Conservation (phyloP, 2,113 vertebrate species). For the Telmatochromis sp. region DNA sequence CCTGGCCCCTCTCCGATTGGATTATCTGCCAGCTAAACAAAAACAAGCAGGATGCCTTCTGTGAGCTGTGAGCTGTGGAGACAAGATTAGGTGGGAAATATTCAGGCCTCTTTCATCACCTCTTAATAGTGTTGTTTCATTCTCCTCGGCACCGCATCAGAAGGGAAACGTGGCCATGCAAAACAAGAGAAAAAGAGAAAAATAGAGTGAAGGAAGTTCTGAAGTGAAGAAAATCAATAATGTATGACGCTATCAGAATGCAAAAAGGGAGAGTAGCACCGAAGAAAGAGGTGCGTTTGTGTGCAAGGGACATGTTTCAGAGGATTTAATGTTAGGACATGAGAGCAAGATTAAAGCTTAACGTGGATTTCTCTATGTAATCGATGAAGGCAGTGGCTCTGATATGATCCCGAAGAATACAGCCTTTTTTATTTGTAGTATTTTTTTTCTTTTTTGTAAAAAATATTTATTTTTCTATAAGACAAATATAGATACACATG, state of each 20-base stretch:
- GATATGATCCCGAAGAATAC: not conserved
- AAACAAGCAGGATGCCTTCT: constrained; percentile 59
- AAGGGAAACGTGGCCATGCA: constrained; percentile 12
- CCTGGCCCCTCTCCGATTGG: constrained; percentile 47
- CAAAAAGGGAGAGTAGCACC: not conserved
- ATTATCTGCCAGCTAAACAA: constrained; percentile 65
- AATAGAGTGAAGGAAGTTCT: not conserved
- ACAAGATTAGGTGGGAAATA: constrained; percentile 69
- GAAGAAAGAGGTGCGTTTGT: not conserved
- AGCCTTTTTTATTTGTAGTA: not conserved
- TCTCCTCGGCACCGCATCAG: constrained; percentile 25
- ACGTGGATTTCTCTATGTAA: not conserved
- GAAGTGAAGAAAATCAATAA: constrained; percentile 33
- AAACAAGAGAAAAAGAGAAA: not conserved
- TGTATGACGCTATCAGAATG: constrained; percentile 3
- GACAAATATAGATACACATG: not conserved
- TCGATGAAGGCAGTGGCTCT: not conserved
- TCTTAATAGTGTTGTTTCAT: constrained; percentile 51
- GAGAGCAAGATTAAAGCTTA: not conserved
- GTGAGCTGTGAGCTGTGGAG: constrained; percentile 54
- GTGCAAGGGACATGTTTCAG: not conserved
- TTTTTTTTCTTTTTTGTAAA: not conserved
- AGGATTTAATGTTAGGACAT: not conserved
- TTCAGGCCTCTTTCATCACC: constrained; percentile 62
- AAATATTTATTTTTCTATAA: not conserved